phyloP scores from a whole-genome alignment of 2,797 vertebrate genomes.

The Cossypha niveicapilla region DNA sequence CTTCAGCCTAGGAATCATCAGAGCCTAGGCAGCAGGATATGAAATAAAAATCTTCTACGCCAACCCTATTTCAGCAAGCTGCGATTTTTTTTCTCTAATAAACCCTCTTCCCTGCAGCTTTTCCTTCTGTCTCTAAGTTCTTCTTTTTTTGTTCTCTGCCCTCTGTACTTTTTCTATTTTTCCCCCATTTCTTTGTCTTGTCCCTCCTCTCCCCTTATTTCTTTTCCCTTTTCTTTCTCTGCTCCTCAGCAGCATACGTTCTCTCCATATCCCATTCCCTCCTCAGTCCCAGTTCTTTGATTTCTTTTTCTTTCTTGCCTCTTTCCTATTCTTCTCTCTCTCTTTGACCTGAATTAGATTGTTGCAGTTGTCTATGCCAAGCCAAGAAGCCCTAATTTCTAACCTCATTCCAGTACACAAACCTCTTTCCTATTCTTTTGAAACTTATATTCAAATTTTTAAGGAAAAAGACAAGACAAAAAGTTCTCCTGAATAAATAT shows the following conservation, averaged over 20 bases:
- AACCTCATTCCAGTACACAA: not conserved
- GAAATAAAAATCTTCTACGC: slow-evolving; percentile 61
- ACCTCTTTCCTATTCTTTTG: not conserved
- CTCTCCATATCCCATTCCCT: not conserved
- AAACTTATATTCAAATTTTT: not conserved
- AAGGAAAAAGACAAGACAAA: not conserved
- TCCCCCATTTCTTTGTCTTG: slow-evolving; percentile 12
- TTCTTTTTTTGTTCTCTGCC: slow-evolving; percentile 53
- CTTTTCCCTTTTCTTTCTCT: not conserved
- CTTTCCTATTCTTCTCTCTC: not conserved
- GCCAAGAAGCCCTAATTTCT: not conserved
- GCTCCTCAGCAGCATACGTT: not conserved
- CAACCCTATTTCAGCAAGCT: slow-evolving; percentile 62
- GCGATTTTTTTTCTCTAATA: slow-evolving; percentile 61
- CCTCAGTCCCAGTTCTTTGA: not conserved
- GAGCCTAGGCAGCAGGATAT: slow-evolving; percentile 64
- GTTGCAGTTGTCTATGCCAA: not conserved
- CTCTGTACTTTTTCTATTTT: slow-evolving; percentile 45
- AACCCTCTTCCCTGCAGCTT: slow-evolving; percentile 68
- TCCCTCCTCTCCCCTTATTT: not conserved
- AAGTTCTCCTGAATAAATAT: not conserved
- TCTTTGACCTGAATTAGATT: not conserved
- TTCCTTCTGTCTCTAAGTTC: slow-evolving; percentile 66
- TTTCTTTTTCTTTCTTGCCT: not conserved
- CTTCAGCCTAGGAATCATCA: slow-evolving; percentile 67